phyloP scores from a whole-genome alignment of 2,113 vertebrate species.

The Cochlearius cochlearius region DNA sequence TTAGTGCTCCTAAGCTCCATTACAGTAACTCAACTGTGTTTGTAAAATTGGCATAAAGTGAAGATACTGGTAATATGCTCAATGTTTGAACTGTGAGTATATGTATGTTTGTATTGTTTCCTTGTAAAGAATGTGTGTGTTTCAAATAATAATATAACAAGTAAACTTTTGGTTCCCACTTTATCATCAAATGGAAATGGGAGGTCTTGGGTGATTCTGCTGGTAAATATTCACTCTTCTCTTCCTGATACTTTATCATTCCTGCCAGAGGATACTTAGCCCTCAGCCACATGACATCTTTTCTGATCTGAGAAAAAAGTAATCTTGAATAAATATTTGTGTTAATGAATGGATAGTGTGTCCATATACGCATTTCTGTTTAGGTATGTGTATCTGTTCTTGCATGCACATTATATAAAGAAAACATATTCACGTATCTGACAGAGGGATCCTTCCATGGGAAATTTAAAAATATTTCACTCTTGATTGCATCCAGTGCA shows the following conservation, averaged over 20 bases:
- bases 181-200: background rate
- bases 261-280: background rate
- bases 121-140: background rate
- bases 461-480: slow-evolving; percentile 31
- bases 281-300: background rate
- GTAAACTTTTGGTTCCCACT: background rate
- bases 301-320: background rate
- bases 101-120: background rate
- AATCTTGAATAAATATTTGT: background rate
- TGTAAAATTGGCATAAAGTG: background rate
- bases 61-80: background rate
- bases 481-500: background rate
- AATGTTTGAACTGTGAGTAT: slow-evolving; percentile 37
- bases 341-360: background rate
- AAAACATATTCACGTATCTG: background rate
- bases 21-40: background rate
- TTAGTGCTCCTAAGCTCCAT: background rate
- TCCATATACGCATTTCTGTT: background rate
- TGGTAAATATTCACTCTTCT: background rate
- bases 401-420: background rate
- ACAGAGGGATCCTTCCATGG: background rate
- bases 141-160: background rate
- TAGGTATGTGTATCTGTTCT: background rate
- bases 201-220: background rate
- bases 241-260: background rate